These are phyloP conservation scores for Tragelaphus imberbis DNA, from an alignment of 2,113 vertebrate species.

Conservation along the genomic window DNA sequence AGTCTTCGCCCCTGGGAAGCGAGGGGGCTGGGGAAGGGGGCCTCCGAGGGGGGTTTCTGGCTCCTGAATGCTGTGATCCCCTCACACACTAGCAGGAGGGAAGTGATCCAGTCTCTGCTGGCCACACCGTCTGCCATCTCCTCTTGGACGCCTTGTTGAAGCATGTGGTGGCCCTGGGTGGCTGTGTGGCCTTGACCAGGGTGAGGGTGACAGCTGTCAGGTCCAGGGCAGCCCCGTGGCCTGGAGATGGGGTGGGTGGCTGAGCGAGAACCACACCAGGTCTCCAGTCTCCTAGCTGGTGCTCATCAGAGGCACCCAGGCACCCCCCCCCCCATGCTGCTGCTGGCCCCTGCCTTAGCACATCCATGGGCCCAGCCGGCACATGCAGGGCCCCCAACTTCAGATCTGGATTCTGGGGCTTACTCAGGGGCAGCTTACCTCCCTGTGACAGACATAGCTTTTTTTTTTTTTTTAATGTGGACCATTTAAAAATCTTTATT, in stretches of 20 bases:
- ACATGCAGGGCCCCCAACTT: fast-evolving
- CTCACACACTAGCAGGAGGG: no score
- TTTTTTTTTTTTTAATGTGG: neutral
- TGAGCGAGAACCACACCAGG: no score
- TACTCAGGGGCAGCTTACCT: neutral
- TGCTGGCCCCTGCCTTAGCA: fast-evolving
- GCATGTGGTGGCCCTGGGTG: fast-evolving
- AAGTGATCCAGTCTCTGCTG: fast-evolving
- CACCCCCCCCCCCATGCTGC: fast-evolving
- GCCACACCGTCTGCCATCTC: fast-evolving
- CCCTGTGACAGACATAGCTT: neutral
- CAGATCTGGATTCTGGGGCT: neutral
- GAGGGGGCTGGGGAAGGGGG: neutral
- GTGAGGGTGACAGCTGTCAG: neutral
- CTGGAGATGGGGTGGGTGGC: neutral
- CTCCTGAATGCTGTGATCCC: neutral
- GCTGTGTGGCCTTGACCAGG: neutral
- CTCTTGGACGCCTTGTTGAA: fast-evolving
- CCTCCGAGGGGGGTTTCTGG: neutral
- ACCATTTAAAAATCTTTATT: neutral
- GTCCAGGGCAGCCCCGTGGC: no score
- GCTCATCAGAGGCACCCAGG: neutral
- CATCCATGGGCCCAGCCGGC: fast-evolving
- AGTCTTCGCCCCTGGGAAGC: neutral
- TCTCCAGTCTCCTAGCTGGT: fast-evolving